Evolutionary conservation across 92 coral and sea anemone genomes (phyloP).

Genomic region (Anthopleura xanthogrammica): DNA sequence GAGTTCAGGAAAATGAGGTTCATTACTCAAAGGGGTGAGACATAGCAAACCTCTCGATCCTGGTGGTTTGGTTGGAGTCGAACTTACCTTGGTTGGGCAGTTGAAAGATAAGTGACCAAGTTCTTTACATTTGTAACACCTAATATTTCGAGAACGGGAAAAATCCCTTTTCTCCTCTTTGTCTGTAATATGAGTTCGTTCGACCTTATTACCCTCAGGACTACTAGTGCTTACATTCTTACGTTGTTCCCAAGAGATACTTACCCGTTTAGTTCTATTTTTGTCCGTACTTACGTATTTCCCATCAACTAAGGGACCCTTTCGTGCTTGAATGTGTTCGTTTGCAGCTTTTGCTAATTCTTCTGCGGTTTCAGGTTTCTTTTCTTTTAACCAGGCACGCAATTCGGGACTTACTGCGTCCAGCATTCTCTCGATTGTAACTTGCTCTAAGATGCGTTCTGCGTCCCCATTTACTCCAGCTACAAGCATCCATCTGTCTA

Average conservation of each 20-base stretch:
- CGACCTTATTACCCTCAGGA: not conserved
- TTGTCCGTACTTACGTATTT: conserved; percentile 32
- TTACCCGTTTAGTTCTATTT: not conserved
- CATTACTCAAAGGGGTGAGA: conserved; percentile 24
- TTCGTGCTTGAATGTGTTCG: conserved; percentile 55
- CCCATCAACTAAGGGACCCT: conserved; percentile 57
- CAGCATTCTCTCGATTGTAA: conserved; percentile 44
- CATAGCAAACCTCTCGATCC: conserved; percentile 7
- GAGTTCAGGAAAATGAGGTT: not conserved
- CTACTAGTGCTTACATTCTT: not conserved
- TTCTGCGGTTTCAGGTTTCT: conserved; percentile 46
- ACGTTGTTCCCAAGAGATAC: not conserved
- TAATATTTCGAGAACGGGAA: not conserved
- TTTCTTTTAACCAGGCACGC: conserved; percentile 52
- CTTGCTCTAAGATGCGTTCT: conserved; percentile 46
- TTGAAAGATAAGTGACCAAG: conserved; percentile 13
- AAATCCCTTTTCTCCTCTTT: conserved; percentile 8
- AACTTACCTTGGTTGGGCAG: conserved; percentile 6
- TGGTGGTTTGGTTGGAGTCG: conserved; percentile 11
- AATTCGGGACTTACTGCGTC: conserved; percentile 64
- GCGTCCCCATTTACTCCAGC: conserved; percentile 43
- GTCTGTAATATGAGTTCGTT: not conserved
- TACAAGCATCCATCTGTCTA: conserved; percentile 60
- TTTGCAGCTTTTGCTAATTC: conserved; percentile 52
- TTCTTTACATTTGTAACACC: conserved; percentile 14